These are phyloP conservation scores for Uropsilus gracilis DNA, from an alignment of 2,113 vertebrate species.

Conservation along the genomic window DNA sequence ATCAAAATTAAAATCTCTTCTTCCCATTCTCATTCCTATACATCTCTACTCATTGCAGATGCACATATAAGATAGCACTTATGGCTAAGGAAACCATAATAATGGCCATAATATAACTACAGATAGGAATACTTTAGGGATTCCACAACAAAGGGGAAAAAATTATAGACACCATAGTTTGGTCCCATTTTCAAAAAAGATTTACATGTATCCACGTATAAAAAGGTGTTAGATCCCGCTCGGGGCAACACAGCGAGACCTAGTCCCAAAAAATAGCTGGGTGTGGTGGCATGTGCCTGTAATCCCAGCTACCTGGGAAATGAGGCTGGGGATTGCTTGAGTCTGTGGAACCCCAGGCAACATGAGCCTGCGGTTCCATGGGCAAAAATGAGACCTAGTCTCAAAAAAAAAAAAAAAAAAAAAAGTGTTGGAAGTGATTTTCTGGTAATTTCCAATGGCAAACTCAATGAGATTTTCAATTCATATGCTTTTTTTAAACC, in stretches of 20 bases:
- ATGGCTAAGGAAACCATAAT: conserved; percentile 1
- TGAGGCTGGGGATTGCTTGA: too few relatives aligned
- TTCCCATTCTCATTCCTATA: not conserved
- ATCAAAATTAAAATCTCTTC: conserved; percentile 8
- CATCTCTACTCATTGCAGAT: not conserved
- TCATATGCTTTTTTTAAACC: not conserved
- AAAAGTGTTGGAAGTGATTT: not conserved
- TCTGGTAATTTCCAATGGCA: not conserved
- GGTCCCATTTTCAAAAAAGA: not conserved
- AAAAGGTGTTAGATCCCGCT: not conserved
- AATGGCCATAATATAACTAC: not conserved
- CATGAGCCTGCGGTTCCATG: too few relatives aligned
- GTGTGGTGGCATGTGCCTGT: too few relatives aligned
- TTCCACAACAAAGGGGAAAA: not conserved
- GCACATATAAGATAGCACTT: not conserved
- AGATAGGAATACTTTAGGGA: not conserved
- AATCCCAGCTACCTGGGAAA: too few relatives aligned
- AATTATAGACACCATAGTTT: not conserved
- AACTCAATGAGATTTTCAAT: not conserved
- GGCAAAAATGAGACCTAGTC: too few relatives aligned
- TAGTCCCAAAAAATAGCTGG: too few relatives aligned
- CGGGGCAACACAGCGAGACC: too few relatives aligned
- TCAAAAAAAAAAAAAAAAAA: too few relatives aligned
- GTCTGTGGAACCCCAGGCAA: too few relatives aligned
- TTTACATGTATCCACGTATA: not conserved